Evolutionary conservation across 2,797 vertebrate species (phyloP).

Genomic region (Typhlichthys eigenmanni): DNA sequence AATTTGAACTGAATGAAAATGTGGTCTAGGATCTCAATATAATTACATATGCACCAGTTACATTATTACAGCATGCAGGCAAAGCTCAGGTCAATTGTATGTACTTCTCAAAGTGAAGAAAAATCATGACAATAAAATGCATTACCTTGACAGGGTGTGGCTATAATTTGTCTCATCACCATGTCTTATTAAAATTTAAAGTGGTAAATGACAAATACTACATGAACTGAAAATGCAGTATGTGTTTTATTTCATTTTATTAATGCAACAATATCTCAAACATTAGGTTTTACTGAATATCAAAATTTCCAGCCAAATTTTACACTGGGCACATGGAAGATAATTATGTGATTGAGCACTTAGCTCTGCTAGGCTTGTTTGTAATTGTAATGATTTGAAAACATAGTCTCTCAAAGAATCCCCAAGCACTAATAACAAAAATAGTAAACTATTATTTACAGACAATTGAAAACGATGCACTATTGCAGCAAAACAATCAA

Average conservation of each 20-base stretch:
- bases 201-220: slow-evolving; percentile 30
- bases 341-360: too few relatives aligned
- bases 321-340: too few relatives aligned
- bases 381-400: too few relatives aligned
- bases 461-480: too few relatives aligned
- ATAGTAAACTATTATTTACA: too few relatives aligned
- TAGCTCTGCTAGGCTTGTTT: too few relatives aligned
- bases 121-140: background rate
- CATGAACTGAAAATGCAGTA: background rate
- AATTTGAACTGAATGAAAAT: too few relatives aligned
- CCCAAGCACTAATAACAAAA: too few relatives aligned
- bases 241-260: background rate
- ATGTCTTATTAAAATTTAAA: slow-evolving; percentile 1
- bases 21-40: too few relatives aligned
- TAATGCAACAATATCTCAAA: background rate
- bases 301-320: too few relatives aligned
- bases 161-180: slow-evolving; percentile 15
- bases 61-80: background rate
- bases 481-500: too few relatives aligned
- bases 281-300: background rate
- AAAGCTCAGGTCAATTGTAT: slow-evolving; percentile 50
- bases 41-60: background rate
- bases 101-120: slow-evolving; percentile 44
- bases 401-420: too few relatives aligned
- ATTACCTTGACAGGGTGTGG: slow-evolving; percentile 2